Conservation (phyloP, 1,140 invertebrate species). For the Solen grandis region DNA sequence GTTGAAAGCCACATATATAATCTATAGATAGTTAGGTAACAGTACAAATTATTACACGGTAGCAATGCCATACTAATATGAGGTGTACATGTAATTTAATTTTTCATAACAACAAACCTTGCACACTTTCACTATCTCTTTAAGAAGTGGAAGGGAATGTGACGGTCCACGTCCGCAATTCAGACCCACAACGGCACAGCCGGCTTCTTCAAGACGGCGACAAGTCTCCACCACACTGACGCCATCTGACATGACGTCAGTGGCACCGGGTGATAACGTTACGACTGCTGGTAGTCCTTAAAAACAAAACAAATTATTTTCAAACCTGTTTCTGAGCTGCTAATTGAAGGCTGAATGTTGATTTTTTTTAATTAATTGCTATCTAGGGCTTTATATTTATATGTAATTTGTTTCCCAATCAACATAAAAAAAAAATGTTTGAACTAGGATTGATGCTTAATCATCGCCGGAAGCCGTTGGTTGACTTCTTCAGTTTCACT, state of each 20-base stretch:
- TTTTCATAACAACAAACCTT: slow-evolving; percentile 48
- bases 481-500: too few species aligned
- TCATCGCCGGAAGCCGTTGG: too few species aligned
- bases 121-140: slow-evolving; percentile 56
- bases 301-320: not conserved
- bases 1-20: not conserved
- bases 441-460: too few species aligned
- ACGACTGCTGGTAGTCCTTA: slow-evolving; percentile 62
- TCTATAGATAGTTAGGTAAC: not conserved
- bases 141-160: slow-evolving; percentile 67
- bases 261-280: slow-evolving; percentile 52
- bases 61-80: not conserved
- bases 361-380: too few species aligned
- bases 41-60: not conserved
- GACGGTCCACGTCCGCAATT: slow-evolving; percentile 68
- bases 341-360: too few species aligned
- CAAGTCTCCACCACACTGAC: slow-evolving; percentile 55
- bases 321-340: too few species aligned
- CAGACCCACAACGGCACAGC: slow-evolving; percentile 70
- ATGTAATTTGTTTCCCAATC: too few species aligned
- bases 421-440: too few species aligned
- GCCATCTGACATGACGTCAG: slow-evolving; percentile 56
- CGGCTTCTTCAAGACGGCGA: slow-evolving; percentile 61
- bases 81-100: not conserved
- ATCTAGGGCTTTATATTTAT: too few species aligned